Evolutionary conservation across 2,797 vertebrate genomes (phyloP).

Genomic region (Clarias platycephalus): DNA sequence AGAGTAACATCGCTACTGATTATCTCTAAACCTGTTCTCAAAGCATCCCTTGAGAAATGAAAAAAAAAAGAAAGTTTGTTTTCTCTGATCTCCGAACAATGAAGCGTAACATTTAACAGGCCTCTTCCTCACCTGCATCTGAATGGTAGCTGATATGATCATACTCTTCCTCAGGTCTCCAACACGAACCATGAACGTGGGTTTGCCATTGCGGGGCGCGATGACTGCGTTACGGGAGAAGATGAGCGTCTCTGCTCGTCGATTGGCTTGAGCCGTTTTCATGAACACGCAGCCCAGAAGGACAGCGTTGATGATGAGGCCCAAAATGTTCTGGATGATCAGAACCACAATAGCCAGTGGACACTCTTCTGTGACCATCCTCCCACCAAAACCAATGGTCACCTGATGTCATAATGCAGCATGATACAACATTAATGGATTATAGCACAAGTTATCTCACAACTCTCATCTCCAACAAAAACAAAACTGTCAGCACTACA

Average conservation of each 20-base stretch:
- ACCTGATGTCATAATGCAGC: slow-evolving; percentile 68
- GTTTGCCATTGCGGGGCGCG: slow-evolving; percentile 84
- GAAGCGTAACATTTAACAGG: not conserved
- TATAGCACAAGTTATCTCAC: not conserved
- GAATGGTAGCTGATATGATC: slow-evolving; percentile 94
- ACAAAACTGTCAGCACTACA: not conserved
- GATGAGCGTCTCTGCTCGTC: slow-evolving; percentile 92
- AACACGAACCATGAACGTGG: slow-evolving; percentile 94
- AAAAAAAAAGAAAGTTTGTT: not conserved
- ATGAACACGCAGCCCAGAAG: slow-evolving; percentile 99
- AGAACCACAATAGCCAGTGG: slow-evolving; percentile 88
- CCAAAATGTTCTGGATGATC: slow-evolving; percentile 95
- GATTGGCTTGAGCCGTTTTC: slow-evolving; percentile 96
- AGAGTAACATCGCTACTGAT: not conserved
- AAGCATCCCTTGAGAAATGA: not conserved
- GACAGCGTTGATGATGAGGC: slow-evolving; percentile 93
- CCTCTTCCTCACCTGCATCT: slow-evolving; percentile 81
- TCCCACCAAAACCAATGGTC: slow-evolving; percentile 94
- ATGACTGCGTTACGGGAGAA: slow-evolving; percentile 94
- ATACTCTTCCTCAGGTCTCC: slow-evolving; percentile 96
- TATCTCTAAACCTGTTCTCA: not conserved
- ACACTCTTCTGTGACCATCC: slow-evolving; percentile 98
- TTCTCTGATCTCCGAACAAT: not conserved
- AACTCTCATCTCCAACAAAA: not conserved
- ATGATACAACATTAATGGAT: not conserved